Evolutionary conservation across 2,888 invertebrate genomes (phyloP), one percentile per base, ranked within the genome.

Genomic region (Acrobasis suavella): DNA sequence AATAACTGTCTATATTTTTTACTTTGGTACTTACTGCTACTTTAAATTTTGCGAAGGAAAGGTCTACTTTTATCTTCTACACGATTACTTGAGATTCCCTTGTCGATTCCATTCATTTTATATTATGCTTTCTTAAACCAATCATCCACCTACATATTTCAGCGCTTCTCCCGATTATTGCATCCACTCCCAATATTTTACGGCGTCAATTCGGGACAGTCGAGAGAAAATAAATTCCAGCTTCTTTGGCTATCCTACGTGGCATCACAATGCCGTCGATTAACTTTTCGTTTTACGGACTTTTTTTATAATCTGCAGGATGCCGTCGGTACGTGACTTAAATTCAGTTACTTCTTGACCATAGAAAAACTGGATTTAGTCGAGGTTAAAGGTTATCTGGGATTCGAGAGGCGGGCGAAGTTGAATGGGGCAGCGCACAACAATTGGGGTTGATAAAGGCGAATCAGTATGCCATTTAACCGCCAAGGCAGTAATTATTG

Each of bases 401-500:
- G 68, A 85, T 87, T 85, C 84, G 69, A 74, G 65, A 72, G 78
- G 75, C 80, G 76, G 69, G 68, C 69, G 70, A 64, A 61, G 62
- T 73, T 80, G 78, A 85, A 85, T 81, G 72, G 80, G 69, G 73
- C 74, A 72, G 73, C 67, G 76, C 69, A 79, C 81, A 79, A 86
- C 83, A 86, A 85, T 85, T 70, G 76, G 66, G 71, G 68, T 71
- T 76, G 78, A 81, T 80, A 82, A 77, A 77, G 75, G 73, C 70
- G 76, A 80, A 81, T 83, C 76, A 72, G 75, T 74, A 75, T 76
- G 73, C 78, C 74, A 75, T 80, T 78, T 77, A 77, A 73, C 72
- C 72, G 71, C 71, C 65, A 69, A 71, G 69, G 69, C 69, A 71
- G 73, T 79, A 78, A 78, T 80, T 78, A 78, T 72, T 68, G 69